Evolutionary conservation across 1,140 invertebrate genomes (phyloP).

Genomic region (Batillaria attramentaria): DNA sequence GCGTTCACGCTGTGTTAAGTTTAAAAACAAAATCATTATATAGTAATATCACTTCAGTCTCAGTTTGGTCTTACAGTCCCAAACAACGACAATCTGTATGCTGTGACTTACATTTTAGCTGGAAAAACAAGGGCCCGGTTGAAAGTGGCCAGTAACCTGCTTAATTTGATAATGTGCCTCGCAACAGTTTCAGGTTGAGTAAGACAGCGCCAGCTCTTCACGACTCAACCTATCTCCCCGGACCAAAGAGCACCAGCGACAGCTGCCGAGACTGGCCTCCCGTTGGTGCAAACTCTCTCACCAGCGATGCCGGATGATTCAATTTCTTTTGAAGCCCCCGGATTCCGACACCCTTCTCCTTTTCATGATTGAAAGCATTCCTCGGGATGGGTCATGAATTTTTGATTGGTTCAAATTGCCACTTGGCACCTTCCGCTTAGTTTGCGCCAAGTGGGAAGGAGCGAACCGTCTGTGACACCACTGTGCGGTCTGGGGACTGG

Average conservation of each 20-base stretch:
- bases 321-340: constrained; percentile 25
- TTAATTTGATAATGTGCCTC: too few relatives aligned
- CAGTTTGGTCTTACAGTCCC: too few relatives aligned
- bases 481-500: background rate
- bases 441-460: constrained; percentile 17
- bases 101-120: too few relatives aligned
- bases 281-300: too few relatives aligned
- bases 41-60: too few relatives aligned
- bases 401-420: constrained; percentile 29
- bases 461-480: too few relatives aligned
- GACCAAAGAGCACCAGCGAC: background rate
- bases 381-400: constrained; percentile 24
- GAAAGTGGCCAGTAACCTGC: too few relatives aligned
- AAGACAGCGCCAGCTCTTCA: background rate
- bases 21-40: too few relatives aligned
- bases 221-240: background rate
- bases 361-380: constrained; percentile 31
- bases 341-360: constrained; percentile 16
- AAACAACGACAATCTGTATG: too few relatives aligned
- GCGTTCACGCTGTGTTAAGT: too few relatives aligned
- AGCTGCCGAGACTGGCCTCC: background rate
- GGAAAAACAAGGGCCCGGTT: too few relatives aligned
- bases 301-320: background rate
- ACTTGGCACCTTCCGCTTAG: constrained; percentile 28
- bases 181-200: background rate